Percentiles rank a stretch among this genome's conserved stretches.
Conservation (phyloP, 2,888 invertebrate species). For the Mesochorus sp. region DNA sequence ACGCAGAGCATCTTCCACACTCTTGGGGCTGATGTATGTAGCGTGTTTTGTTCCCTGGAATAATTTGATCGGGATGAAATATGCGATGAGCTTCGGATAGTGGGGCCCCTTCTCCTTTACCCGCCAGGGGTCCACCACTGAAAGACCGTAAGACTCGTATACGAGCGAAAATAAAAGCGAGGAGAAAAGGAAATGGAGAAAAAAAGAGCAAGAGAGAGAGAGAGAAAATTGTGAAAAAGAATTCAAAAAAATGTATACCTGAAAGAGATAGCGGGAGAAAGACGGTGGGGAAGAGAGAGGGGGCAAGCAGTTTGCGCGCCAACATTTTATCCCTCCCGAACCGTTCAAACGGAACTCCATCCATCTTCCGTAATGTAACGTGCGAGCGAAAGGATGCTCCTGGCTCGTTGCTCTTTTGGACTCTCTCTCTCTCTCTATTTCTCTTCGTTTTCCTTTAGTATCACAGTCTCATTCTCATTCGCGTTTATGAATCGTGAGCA, state of each 20-base stretch:
- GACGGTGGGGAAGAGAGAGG: conserved; percentile 37
- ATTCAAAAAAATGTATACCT: conserved; percentile 24
- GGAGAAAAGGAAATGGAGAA: conserved; percentile 19
- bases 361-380: conserved; percentile 70
- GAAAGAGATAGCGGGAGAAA: conserved; percentile 56
- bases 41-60: conserved; percentile 72
- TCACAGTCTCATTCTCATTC: not conserved
- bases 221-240: not conserved
- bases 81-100: conserved; percentile 73
- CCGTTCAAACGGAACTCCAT: conserved; percentile 69
- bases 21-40: conserved; percentile 65
- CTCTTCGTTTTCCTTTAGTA: not conserved
- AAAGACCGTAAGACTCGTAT: conserved; percentile 8
- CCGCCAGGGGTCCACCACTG: conserved; percentile 31
- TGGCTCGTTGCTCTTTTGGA: not conserved
- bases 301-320: conserved; percentile 54
- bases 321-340: conserved; percentile 66
- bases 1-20: conserved; percentile 46
- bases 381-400: conserved; percentile 30
- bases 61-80: conserved; percentile 75
- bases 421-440: not conserved
- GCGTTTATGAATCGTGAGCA: conserved; percentile 11
- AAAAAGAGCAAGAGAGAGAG: conserved; percentile 2
- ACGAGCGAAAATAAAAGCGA: conserved; percentile 34
- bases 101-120: conserved; percentile 54